Conservation (phyloP, 2,797 vertebrate species). For the Megalops cyprinoides region DNA sequence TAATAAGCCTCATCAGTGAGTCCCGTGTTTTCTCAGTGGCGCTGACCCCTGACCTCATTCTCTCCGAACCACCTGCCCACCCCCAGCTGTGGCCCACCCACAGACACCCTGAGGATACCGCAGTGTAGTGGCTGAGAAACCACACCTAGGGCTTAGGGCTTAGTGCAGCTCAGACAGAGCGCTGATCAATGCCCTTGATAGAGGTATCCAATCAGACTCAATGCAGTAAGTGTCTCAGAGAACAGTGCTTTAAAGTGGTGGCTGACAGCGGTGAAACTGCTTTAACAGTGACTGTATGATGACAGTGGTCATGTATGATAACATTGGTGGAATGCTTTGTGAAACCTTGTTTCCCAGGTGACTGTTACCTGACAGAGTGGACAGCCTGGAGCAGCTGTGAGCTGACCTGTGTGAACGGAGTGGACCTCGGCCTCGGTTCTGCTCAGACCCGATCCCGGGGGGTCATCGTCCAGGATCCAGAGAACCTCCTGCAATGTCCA, state of each 20-base stretch:
- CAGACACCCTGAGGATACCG: background rate
- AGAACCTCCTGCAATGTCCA: slow-evolving; percentile 91
- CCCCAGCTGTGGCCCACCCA: background rate
- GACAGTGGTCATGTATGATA: no score
- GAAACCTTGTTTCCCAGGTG: slow-evolving; percentile 73
- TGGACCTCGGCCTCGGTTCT: slow-evolving; percentile 89
- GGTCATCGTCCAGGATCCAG: slow-evolving; percentile 89
- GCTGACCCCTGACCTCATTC: slow-evolving; percentile 15
- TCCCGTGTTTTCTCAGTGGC: background rate
- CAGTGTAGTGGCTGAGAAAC: no score
- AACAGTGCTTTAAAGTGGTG: no score
- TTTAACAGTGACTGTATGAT: no score
- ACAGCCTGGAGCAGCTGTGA: slow-evolving; percentile 91
- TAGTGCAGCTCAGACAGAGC: no score
- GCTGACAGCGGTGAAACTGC: no score
- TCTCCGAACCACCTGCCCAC: background rate
- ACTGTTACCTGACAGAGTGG: slow-evolving; percentile 96
- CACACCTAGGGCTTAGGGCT: no score
- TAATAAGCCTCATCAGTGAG: background rate
- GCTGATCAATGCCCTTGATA: no score
- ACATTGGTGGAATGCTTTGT: no score
- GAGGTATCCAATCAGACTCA: no score
- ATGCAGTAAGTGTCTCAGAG: no score
- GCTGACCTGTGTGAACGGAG: slow-evolving; percentile 85
- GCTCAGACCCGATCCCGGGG: slow-evolving; percentile 91